Evolutionary conservation across 1,140 invertebrate genomes (phyloP).

Genomic region (Panonychus citri): DNA sequence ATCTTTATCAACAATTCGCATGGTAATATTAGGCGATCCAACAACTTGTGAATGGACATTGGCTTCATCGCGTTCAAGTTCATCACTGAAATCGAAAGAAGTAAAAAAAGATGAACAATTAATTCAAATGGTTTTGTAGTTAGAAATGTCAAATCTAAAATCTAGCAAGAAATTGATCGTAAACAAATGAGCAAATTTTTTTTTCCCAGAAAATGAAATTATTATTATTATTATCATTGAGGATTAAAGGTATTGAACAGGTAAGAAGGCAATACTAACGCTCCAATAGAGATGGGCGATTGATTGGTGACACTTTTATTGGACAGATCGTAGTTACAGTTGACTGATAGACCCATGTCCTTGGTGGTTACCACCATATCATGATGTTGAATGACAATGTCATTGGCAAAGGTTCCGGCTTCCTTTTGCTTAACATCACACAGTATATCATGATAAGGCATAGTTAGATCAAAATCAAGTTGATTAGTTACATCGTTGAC

Average conservation of each 20-base stretch:
- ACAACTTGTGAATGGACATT: slow-evolving; percentile 31
- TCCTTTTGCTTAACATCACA: slow-evolving; percentile 17
- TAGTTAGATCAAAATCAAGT: slow-evolving; percentile 17
- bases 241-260: too few relatives aligned
- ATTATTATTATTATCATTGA: too few relatives aligned
- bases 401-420: slow-evolving; percentile 44
- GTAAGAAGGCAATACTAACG: slow-evolving; percentile 10
- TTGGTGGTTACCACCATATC: slow-evolving; percentile 82
- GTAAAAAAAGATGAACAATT: not conserved
- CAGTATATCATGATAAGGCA: slow-evolving; percentile 17
- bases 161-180: too few relatives aligned
- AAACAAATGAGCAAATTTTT: too few relatives aligned
- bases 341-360: slow-evolving; percentile 67
- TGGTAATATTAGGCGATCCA: slow-evolving; percentile 74
- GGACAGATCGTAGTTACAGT: slow-evolving; percentile 74
- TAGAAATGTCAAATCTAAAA: too few relatives aligned
- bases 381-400: slow-evolving; percentile 78
- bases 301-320: slow-evolving; percentile 76
- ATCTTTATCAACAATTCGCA: slow-evolving; percentile 47
- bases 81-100: slow-evolving; percentile 27
- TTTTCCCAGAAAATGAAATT: too few relatives aligned
- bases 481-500: slow-evolving; percentile 37
- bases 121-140: not conserved
- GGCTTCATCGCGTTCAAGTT: slow-evolving; percentile 27
- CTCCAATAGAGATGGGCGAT: slow-evolving; percentile 16